These are phyloP conservation scores for Oreochromis grahami DNA, from an alignment of 2,797 vertebrate genomes.

Conservation along the genomic window DNA sequence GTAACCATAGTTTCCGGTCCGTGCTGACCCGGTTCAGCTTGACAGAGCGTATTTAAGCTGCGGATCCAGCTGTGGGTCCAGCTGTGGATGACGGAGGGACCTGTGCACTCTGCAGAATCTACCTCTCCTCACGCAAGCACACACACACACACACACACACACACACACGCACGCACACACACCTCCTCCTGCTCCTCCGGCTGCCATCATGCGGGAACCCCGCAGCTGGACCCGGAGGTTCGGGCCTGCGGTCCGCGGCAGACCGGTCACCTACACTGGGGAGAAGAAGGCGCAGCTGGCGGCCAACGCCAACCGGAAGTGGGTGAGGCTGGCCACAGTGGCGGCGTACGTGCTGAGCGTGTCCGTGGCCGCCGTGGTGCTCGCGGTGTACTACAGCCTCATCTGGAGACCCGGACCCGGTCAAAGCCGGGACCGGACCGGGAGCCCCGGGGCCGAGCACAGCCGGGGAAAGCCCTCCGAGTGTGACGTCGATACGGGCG, in stretches of 20 bases:
- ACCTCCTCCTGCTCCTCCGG: background rate
- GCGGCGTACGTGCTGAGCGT: slow-evolving; percentile 89
- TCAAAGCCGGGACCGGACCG: background rate
- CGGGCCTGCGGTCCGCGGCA: slow-evolving; percentile 75
- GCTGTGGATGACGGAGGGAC: background rate
- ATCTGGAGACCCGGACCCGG: slow-evolving; percentile 83
- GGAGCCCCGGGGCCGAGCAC: background rate
- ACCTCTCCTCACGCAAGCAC: background rate
- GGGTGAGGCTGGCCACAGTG: slow-evolving; percentile 89
- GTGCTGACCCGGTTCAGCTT: background rate
- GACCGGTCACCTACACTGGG: slow-evolving; percentile 87
- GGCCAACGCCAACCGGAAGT: slow-evolving; percentile 89
- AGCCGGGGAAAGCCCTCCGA: background rate
- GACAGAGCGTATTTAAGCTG: background rate
- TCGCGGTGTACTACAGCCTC: slow-evolving; percentile 90
- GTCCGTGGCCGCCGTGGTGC: slow-evolving; percentile 86
- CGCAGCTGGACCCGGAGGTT: background rate
- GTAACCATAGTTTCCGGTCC: background rate
- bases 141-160: background rate
- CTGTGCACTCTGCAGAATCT: background rate
- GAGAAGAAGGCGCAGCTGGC: slow-evolving; percentile 90
- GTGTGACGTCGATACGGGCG: background rate
- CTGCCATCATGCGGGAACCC: slow-evolving; percentile 17
- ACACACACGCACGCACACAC: background rate
- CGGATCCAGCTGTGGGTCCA: background rate